These are phyloP conservation scores for Luperina testacea DNA, from an alignment of 2,888 invertebrate species.

Conservation along the genomic window DNA sequence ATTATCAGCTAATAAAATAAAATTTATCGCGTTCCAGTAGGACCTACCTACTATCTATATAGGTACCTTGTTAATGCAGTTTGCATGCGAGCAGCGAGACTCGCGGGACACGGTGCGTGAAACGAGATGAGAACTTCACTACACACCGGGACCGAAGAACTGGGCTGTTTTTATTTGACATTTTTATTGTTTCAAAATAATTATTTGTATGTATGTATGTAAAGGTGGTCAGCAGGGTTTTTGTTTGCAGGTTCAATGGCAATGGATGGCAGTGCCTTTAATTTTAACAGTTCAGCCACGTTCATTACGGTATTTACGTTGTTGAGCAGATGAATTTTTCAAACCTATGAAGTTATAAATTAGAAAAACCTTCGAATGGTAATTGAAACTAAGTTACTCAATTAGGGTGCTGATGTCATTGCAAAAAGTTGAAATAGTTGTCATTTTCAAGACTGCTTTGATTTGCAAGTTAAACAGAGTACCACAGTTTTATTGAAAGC, in stretches of 20 bases:
- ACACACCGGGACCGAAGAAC: slow-evolving; percentile 42
- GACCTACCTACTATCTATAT: neutral
- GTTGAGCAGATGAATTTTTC: too few relatives aligned
- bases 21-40: slow-evolving; percentile 45
- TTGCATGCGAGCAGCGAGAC: slow-evolving; percentile 62
- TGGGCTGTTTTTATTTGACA: neutral
- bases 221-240: neutral
- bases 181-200: neutral
- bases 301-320: neutral
- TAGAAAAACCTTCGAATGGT: neutral
- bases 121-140: slow-evolving; percentile 59
- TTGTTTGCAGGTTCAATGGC: neutral
- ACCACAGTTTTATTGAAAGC: neutral
- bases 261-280: neutral
- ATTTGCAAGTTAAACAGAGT: neutral
- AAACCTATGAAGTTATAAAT: neutral
- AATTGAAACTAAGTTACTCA: neutral
- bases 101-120: slow-evolving; percentile 62
- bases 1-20: slow-evolving; percentile 60
- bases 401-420: neutral
- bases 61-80: slow-evolving; percentile 61
- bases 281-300: neutral
- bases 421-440: neutral
- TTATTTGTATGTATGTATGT: neutral
- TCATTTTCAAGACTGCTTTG: too few relatives aligned